phyloP scores from a whole-genome alignment of 2,113 vertebrate genomes.

The Forbesichthys papilliferus region DNA sequence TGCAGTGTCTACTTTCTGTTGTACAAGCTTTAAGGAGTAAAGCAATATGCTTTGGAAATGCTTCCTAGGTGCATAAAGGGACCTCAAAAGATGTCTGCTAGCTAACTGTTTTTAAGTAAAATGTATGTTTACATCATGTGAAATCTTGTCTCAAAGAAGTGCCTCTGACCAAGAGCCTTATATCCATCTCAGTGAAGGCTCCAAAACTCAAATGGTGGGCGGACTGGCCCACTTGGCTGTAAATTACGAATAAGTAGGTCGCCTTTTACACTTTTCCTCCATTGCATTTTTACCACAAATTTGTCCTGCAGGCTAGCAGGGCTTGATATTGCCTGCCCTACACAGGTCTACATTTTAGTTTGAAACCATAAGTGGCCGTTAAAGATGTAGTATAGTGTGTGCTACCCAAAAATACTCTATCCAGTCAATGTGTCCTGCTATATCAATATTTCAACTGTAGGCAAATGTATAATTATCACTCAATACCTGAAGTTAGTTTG shows the following conservation, averaged over 20 bases:
- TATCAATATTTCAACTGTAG: too few relatives aligned
- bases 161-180: background rate
- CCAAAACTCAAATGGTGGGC: background rate
- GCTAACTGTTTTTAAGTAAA: conserved; percentile 4
- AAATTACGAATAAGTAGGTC: too few relatives aligned
- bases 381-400: background rate
- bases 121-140: background rate
- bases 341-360: conserved; percentile 16
- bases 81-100: conserved; percentile 13
- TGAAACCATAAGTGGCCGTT: conserved; percentile 6
- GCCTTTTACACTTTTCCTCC: background rate
- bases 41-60: background rate
- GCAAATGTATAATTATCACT: too few relatives aligned
- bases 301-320: background rate
- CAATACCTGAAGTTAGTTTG: background rate
- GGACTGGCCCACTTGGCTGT: too few relatives aligned
- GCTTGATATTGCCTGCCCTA: background rate
- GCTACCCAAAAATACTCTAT: too few relatives aligned
- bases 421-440: too few relatives aligned
- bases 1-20: conserved; percentile 15
- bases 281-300: background rate
- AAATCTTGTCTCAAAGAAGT: background rate
- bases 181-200: background rate
- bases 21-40: conserved; percentile 2
- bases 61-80: conserved; percentile 23